A percentile compares a stretch with the other conserved stretches of the same genome.
Evolutionary conservation across 92 coral and sea anemone species (phyloP).

Genomic region (Diadumene lineata): DNA sequence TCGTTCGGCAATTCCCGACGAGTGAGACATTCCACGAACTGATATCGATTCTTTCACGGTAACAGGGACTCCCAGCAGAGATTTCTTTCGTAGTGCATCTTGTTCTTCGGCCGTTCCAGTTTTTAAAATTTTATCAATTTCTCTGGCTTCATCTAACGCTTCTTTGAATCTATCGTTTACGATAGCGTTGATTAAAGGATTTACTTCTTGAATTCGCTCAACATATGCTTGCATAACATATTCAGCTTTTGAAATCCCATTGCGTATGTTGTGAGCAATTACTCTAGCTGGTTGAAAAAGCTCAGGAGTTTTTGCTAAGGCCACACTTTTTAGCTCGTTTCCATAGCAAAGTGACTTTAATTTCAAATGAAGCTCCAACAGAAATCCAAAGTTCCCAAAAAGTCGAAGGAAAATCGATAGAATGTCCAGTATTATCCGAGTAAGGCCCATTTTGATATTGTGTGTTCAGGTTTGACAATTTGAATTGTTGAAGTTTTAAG

Average conservation of each 20-base stretch:
- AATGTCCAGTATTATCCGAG: conserved; percentile 38
- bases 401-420: conserved; percentile 43
- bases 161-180: conserved; percentile 68
- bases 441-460: conserved; percentile 44
- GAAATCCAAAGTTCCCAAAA: conserved; percentile 49
- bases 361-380: conserved; percentile 53
- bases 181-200: conserved; percentile 69
- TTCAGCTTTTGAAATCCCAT: conserved; percentile 49
- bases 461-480: not conserved
- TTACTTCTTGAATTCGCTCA: conserved; percentile 65
- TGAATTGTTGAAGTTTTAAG: not conserved
- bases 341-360: conserved; percentile 49
- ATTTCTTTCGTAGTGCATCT: conserved; percentile 41
- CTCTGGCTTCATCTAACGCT: conserved; percentile 66
- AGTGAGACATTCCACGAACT: conserved; percentile 59
- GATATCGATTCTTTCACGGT: conserved; percentile 81
- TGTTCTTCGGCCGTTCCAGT: conserved; percentile 36
- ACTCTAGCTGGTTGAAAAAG: conserved; percentile 49
- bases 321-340: conserved; percentile 35
- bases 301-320: conserved; percentile 39
- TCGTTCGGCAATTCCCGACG: conserved; percentile 77
- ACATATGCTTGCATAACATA: conserved; percentile 46
- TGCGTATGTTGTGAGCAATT: conserved; percentile 48
- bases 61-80: conserved; percentile 74
- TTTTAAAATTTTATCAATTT: conserved; percentile 57